Percentiles rank a stretch among this genome's conserved stretches.
phyloP scores from a whole-genome alignment of 1,140 invertebrate genomes.

The Drosophila yakuba region DNA sequence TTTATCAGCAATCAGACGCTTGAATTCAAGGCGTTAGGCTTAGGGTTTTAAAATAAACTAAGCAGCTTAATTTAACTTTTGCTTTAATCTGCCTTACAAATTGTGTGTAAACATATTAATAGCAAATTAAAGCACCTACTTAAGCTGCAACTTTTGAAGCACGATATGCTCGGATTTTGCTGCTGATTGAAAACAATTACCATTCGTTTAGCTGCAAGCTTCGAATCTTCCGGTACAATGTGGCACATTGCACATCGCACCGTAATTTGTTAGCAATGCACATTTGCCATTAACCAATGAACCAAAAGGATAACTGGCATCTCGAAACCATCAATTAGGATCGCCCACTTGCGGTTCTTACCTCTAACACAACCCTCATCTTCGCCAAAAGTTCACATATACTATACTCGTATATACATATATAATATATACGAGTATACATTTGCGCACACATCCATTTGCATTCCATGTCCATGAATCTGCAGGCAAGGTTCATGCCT shows the following conservation, averaged over 20 bases:
- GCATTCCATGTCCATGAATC: conserved; percentile 26
- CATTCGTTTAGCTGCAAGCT: conserved; percentile 6
- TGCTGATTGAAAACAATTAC: conserved; percentile 15
- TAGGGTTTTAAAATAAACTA: too few species aligned
- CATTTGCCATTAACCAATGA: conserved; percentile 31
- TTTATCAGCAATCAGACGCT: too few species aligned
- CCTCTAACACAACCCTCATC: neutral
- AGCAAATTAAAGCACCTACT: too few species aligned
- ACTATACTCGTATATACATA: neutral
- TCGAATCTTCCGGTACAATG: conserved; percentile 14
- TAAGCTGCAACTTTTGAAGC: too few species aligned
- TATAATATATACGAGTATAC: neutral
- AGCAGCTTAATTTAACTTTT: too few species aligned
- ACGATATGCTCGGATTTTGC: neutral
- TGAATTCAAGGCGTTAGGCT: too few species aligned
- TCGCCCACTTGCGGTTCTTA: conserved; percentile 12
- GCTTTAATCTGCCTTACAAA: too few species aligned
- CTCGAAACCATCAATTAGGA: conserved; percentile 42
- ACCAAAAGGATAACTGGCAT: conserved; percentile 37
- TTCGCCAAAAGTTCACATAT: neutral
- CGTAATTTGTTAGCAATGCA: neutral
- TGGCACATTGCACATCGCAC: conserved; percentile 5
- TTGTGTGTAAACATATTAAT: too few species aligned
- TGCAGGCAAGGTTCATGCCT: conserved; percentile 22
- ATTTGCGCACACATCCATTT: conserved; percentile 7